phyloP scores from a whole-genome alignment of 2,888 invertebrate species.

The Chrysolina haemoptera region DNA sequence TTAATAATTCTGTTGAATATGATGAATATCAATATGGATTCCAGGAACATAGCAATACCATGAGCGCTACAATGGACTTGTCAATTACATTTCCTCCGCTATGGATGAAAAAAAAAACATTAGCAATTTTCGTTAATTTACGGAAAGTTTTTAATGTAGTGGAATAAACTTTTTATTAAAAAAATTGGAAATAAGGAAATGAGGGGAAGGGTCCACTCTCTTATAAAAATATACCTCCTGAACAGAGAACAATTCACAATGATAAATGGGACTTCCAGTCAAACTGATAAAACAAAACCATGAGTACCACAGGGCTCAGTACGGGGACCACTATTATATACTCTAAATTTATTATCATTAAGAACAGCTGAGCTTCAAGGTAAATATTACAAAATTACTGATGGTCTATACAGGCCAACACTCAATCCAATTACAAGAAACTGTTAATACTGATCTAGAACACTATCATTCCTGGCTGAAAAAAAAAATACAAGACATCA shows the following conservation, averaged over 20 bases:
- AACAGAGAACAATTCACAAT: not conserved
- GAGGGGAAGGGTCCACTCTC: not conserved
- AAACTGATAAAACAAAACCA: no score
- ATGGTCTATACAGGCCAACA: not conserved
- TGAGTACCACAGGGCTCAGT: no score
- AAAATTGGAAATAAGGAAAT: constrained; percentile 36
- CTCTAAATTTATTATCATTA: no score
- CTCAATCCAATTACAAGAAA: not conserved
- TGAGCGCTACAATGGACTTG: constrained; percentile 27
- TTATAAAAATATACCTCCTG: constrained; percentile 8
- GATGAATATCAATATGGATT: no score
- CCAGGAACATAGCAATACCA: no score
- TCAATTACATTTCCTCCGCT: constrained; percentile 33
- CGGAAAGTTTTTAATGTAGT: constrained; percentile 41
- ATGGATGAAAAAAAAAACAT: constrained; percentile 29
- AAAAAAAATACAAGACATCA: no score
- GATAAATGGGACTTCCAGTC: constrained; percentile 2
- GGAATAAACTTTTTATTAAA: constrained; percentile 33
- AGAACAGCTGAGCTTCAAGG: no score
- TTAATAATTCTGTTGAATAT: constrained; percentile 16
- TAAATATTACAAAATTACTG: no score
- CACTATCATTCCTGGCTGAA: not conserved
- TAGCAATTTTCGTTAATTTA: constrained; percentile 35
- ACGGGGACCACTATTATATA: constrained; percentile 16
- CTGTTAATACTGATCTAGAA: not conserved